Evolutionary conservation across 2,797 vertebrate species (phyloP).

Genomic region (Phalanger gymnotis): DNA sequence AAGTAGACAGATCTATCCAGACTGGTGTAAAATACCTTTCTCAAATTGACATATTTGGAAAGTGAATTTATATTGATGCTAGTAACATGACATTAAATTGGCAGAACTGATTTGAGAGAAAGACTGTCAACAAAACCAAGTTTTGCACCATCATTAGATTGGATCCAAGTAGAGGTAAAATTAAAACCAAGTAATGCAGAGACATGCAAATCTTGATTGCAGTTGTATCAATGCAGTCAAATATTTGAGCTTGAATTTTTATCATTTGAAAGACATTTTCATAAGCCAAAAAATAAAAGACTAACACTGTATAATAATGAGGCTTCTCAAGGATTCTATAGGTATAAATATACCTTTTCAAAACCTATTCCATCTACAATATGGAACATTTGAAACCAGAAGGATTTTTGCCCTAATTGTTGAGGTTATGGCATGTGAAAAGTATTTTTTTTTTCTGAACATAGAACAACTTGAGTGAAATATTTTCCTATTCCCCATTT

Average conservation of each 20-base stretch:
- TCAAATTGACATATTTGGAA: conserved; percentile 27
- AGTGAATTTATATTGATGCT: conserved; percentile 19
- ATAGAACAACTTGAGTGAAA: neutral
- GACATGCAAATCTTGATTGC: neutral
- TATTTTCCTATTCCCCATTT: neutral
- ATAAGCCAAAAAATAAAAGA: neutral
- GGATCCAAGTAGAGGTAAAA: neutral
- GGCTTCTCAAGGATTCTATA: neutral
- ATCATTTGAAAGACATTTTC: neutral
- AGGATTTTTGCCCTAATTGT: neutral
- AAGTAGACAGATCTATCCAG: conserved; percentile 6
- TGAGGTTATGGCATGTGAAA: neutral
- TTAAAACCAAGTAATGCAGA: conserved; percentile 32
- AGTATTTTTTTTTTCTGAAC: neutral
- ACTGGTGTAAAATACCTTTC: conserved; percentile 51
- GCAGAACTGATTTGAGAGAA: neutral
- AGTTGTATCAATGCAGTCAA: conserved; percentile 9
- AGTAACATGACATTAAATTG: conserved; percentile 26
- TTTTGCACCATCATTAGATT: conserved; percentile 1
- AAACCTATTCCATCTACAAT: neutral
- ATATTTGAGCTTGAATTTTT: conserved; percentile 6
- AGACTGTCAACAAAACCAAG: neutral
- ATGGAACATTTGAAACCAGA: neutral
- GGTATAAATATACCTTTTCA: neutral
- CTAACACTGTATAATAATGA: neutral